Conservation (phyloP, 2,888 invertebrate species). For the Eupithecia inturbata region DNA sequence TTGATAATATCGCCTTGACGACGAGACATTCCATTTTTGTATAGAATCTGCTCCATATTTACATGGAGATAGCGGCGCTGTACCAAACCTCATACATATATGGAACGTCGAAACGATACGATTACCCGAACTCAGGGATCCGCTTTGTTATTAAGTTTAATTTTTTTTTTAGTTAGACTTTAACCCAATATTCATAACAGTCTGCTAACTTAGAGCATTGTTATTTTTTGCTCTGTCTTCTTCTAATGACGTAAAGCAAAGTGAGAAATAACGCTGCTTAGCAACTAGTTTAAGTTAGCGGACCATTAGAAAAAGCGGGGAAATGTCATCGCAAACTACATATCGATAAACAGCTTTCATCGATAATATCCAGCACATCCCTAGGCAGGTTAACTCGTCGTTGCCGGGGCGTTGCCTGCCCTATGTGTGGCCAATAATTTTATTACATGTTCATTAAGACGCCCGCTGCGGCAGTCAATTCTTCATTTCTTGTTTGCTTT, state of each 20-base stretch:
- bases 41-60: background rate
- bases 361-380: slow-evolving; percentile 48
- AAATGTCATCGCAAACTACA: background rate
- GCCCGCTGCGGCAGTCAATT: slow-evolving; percentile 65
- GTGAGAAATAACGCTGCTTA: no score
- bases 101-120: background rate
- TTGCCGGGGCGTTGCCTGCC: slow-evolving; percentile 77
- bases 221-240: no score
- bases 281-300: no score
- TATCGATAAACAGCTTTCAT: slow-evolving; percentile 10
- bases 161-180: no score
- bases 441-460: slow-evolving; percentile 83
- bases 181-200: no score
- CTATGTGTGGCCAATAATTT: slow-evolving; percentile 83
- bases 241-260: no score
- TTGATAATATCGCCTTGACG: background rate
- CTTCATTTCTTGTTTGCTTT: slow-evolving; percentile 59
- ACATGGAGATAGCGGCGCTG: background rate
- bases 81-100: background rate
- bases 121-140: background rate
- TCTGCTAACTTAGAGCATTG: no score
- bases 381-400: slow-evolving; percentile 76
- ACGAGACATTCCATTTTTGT: background rate
- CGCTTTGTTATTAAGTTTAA: no score
- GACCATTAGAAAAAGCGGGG: no score